Evolutionary conservation across 2,888 invertebrate species (phyloP), one percentile per base, ranked within the genome.

Genomic region (Caenorhabditis becei): DNA sequence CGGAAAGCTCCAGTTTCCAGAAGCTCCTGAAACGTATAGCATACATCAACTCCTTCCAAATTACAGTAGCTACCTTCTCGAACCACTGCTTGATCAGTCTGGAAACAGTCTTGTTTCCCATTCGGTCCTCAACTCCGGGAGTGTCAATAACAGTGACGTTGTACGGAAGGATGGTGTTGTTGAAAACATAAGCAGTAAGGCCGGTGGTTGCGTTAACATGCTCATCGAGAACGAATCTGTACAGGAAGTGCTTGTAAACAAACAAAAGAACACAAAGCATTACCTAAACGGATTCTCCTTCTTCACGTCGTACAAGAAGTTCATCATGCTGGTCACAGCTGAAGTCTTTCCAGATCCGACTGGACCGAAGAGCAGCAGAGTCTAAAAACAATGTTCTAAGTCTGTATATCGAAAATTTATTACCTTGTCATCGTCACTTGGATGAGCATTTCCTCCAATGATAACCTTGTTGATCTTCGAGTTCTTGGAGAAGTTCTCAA

Each of bases 251-350:
- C 14, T 14, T 11, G 14, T 11, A 41, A 41, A 0, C 16, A n/a
- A 23, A 20, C 10, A 32, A 44, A 5, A 26, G 26, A 24, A 32
- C 16, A 10, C 8, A 10, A 35, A 51, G 37, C 23, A 74, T 14
- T 53, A 87, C 87, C 87, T 62, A 82, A 88, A 87, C 20, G 75
- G 58, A 41, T 89, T 87, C 71, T 88, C 88, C 75, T 84, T 85
- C 78, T 88, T 86, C 24, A 89, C 88, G 51, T 89, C 89, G 58
- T 88, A 89, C 37, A 89, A 77, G 70, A 81, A 89, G 69, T 89
- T 87, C 69, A 88, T 80, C 79, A 88, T 84, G 67, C 84, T 83
- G 63, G 84, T 84, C 54, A 89, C 72, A 53, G 83, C 70, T 2
- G 87, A 83, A 37, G 86, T 88, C 71, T 89, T 89, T 72, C 89